Evolutionary conservation across 2,797 vertebrate species (phyloP).

Genomic region (Phoxinus dragarum): DNA sequence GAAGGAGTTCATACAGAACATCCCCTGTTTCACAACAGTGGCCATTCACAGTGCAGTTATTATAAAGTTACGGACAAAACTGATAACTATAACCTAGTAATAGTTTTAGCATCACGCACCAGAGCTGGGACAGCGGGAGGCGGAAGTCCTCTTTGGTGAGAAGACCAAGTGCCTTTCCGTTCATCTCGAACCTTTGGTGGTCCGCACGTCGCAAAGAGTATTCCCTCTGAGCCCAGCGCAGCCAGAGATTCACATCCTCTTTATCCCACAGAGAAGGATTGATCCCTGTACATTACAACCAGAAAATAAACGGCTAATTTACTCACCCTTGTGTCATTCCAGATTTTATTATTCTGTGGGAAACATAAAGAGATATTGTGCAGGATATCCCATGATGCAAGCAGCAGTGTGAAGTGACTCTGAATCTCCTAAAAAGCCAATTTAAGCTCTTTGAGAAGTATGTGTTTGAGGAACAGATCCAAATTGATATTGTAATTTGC

Average conservation of each 20-base stretch:
- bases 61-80: neutral
- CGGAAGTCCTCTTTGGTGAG: constrained; percentile 95
- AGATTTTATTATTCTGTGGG: neutral
- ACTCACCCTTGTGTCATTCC: neutral
- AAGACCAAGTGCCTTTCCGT: constrained; percentile 88
- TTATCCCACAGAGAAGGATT: constrained; percentile 92
- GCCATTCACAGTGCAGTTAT: constrained; percentile 12
- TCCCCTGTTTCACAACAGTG: constrained; percentile 79
- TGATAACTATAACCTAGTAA: neutral
- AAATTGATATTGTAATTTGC: neutral
- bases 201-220: constrained; percentile 81
- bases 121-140: constrained; percentile 85
- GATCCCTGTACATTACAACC: constrained; percentile 78
- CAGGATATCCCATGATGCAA: neutral
- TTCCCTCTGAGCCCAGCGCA: constrained; percentile 90
- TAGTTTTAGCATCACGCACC: constrained; percentile 71
- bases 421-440: neutral
- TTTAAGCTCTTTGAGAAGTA: neutral
- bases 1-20: constrained; percentile 91
- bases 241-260: constrained; percentile 89
- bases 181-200: constrained; percentile 87
- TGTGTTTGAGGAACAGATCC: neutral
- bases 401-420: neutral
- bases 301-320: neutral
- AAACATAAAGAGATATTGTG: neutral